These are phyloP conservation scores for Philopedon plagiatum DNA, from an alignment of 2,888 invertebrate species.

Conservation along the genomic window DNA sequence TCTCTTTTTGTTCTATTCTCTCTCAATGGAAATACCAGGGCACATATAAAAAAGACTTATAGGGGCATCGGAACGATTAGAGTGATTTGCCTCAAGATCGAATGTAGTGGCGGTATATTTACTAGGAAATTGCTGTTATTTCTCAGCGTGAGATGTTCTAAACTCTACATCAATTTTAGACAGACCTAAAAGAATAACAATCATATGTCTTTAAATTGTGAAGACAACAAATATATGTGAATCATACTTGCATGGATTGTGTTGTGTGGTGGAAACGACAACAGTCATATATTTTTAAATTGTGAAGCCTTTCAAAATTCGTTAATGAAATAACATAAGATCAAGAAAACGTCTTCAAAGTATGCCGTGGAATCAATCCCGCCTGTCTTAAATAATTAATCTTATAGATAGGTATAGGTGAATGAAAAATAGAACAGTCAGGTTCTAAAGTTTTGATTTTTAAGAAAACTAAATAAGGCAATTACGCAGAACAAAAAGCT, in stretches of 20 bases:
- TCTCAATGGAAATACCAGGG: conserved; percentile 35
- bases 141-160: neutral
- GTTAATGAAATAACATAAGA: too few species aligned
- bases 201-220: neutral
- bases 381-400: too few species aligned
- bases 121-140: conserved; percentile 38
- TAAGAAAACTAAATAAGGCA: too few species aligned
- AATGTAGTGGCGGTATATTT: conserved; percentile 36
- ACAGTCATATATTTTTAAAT: too few species aligned
- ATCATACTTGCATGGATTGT: neutral
- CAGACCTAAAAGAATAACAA: neutral
- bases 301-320: too few species aligned
- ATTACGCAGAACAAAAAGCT: too few species aligned
- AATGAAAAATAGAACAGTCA: too few species aligned
- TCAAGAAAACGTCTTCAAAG: too few species aligned
- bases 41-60: conserved; percentile 12
- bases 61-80: conserved; percentile 5
- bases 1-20: conserved; percentile 40
- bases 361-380: too few species aligned
- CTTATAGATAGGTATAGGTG: too few species aligned
- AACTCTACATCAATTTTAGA: neutral
- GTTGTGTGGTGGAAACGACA: neutral
- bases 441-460: too few species aligned
- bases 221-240: neutral
- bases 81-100: conserved; percentile 27